Evolutionary conservation across 1,140 invertebrate genomes (phyloP), one percentile per base, ranked within the genome.

Genomic region (Bradynema listronoti): DNA sequence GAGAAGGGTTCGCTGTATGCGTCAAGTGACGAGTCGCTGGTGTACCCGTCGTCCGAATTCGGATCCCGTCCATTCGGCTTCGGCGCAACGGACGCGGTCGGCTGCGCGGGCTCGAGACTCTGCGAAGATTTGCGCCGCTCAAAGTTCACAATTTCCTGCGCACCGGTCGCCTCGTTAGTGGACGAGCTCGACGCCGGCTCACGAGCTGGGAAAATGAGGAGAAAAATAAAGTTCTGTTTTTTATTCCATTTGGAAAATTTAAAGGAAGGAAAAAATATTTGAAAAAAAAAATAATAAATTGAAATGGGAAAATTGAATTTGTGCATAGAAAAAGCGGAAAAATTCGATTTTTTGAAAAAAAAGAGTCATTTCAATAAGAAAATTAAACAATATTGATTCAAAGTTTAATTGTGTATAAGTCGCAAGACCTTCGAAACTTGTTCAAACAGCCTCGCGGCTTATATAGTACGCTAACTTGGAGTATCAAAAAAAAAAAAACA

Each of bases 31-130:
- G 19, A 11, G 19, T 39, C 36, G 11, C 19, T 19, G 36, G 11
- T 39, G 11, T 39, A 11, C 36, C 19, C 36, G 36, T 39, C 11
- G 19, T 39, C 36, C 11, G 36, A 11, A n/a, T n/a, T n/a, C n/a
- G n/a, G n/a, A n/a, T n/a, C n/a, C n/a, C n/a, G n/a, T 11, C 36
- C 36, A 39, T 19, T 39, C 36, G 19, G 11, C 11, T 11, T 39
- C 19, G 36, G 36, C 36, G 11, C 9, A 27, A 3, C 3, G 14
- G 47, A 50, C 16, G 34, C 16, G n/a, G 47, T 50, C 14, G 47
- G 47, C n/a, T 19, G 27, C 29, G n/a, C 47, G 16, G 47, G 27
- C 47, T 50, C 47, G 14, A 42, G 27, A 56, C 25, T 32, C 22
- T 30, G 32, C 29, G 19, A 36, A 60, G 36, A 43, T 14, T 9